Evolutionary conservation across 2,797 vertebrate species (phyloP).

Genomic region (Hypotaenidia philippensis): DNA sequence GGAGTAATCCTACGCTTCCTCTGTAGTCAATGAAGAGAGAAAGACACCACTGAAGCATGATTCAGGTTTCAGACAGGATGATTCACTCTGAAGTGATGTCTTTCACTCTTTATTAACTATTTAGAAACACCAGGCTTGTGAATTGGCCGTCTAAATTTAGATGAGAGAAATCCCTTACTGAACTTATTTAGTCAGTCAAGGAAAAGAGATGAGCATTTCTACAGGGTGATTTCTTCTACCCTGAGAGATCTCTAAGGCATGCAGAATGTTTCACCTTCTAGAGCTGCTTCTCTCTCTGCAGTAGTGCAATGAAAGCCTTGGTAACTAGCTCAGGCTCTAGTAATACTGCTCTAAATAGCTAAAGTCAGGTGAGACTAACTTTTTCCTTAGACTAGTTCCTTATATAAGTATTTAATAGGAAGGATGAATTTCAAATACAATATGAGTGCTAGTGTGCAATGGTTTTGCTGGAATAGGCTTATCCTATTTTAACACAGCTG

Average conservation of each 20-base stretch:
- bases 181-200: neutral
- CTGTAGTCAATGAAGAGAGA: slow-evolving; percentile 60
- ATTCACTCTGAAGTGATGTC: slow-evolving; percentile 4
- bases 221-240: neutral
- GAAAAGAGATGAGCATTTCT: neutral
- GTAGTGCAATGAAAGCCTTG: neutral
- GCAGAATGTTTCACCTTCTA: neutral
- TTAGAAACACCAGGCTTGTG: slow-evolving; percentile 9
- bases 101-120: slow-evolving; percentile 51
- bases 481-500: neutral
- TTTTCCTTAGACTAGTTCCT: neutral
- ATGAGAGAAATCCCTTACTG: neutral
- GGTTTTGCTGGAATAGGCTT: neutral
- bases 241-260: neutral
- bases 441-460: neutral
- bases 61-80: slow-evolving; percentile 46
- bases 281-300: neutral
- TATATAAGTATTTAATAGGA: neutral
- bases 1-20: slow-evolving; percentile 36
- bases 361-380: neutral
- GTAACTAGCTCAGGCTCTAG: neutral
- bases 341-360: neutral
- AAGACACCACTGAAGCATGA: slow-evolving; percentile 44
- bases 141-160: slow-evolving; percentile 7
- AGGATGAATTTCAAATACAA: neutral